These are phyloP conservation scores for Lasioglossum vierecki DNA, from an alignment of 2,888 invertebrate species.

Conservation along the genomic window DNA sequence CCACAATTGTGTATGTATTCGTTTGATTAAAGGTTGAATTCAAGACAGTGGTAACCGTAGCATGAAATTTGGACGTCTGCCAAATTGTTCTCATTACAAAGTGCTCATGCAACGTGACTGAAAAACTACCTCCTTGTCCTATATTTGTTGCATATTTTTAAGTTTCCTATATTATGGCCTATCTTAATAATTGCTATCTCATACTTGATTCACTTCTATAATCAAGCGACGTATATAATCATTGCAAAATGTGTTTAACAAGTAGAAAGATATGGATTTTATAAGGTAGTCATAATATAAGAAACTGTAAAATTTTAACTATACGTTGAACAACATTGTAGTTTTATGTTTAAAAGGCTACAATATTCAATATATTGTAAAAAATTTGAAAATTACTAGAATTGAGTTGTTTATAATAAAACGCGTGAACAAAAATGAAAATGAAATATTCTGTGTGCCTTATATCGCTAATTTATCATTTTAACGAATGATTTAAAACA, in stretches of 20 bases:
- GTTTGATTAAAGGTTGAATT: slow-evolving; percentile 42
- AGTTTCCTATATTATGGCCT: neutral
- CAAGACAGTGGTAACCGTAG: slow-evolving; percentile 17
- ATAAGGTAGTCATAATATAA: neutral
- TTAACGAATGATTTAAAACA: slow-evolving; percentile 38
- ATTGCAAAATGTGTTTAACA: neutral
- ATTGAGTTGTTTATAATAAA: neutral
- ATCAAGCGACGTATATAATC: neutral
- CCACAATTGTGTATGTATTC: slow-evolving; percentile 1
- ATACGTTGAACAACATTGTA: neutral
- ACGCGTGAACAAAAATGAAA: neutral
- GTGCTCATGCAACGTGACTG: slow-evolving; percentile 40
- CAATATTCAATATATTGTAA: neutral
- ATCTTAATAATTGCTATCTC: neutral
- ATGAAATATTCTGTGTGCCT: neutral
- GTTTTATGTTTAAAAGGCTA: neutral
- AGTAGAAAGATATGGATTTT: neutral
- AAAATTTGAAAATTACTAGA: neutral
- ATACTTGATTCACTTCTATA: neutral
- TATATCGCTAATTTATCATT: slow-evolving; percentile 11
- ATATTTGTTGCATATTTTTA: slow-evolving; percentile 29
- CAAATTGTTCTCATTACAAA: slow-evolving; percentile 66
- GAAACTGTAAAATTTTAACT: slow-evolving; percentile 4
- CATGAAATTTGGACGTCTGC: slow-evolving; percentile 61
- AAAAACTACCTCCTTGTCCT: slow-evolving; percentile 30